These are phyloP conservation scores for Syndactyla subalaris DNA, from an alignment of 2,797 vertebrate species.

Conservation along the genomic window DNA sequence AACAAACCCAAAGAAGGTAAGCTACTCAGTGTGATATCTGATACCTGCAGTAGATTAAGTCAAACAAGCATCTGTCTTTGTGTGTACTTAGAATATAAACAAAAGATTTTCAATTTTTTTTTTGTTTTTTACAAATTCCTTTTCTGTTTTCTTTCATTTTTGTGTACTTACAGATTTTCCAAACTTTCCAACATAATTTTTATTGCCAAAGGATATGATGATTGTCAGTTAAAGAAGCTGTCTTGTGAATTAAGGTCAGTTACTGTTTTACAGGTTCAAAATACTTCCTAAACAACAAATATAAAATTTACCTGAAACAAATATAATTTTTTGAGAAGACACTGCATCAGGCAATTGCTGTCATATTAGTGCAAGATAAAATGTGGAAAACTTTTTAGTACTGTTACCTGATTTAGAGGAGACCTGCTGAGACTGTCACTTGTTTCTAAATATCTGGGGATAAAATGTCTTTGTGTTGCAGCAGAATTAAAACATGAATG, in stretches of 20 bases:
- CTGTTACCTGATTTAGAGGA: not conserved
- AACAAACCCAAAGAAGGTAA: not conserved
- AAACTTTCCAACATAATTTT: not conserved
- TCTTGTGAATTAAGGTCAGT: not conserved
- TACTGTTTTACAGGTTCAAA: not conserved
- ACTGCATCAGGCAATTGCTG: not conserved
- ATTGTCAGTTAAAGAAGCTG: not conserved
- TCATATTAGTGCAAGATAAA: not conserved
- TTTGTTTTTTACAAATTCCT: not conserved
- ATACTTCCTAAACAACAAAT: not conserved
- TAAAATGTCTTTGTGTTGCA: not conserved
- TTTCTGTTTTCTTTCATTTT: not conserved
- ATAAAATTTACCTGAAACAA: not conserved
- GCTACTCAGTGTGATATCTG: not conserved
- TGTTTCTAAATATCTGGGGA: not conserved
- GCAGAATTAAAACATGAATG: not conserved
- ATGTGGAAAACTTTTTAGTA: not conserved
- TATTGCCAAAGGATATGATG: not conserved
- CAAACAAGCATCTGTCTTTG: not conserved
- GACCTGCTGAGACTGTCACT: not conserved
- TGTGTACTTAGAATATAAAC: not conserved
- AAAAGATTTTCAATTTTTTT: not conserved
- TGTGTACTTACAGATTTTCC: not conserved
- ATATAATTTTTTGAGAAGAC: not conserved
- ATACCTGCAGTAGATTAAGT: not conserved